These are phyloP conservation scores for Agrochola macilenta DNA, from an alignment of 2,888 invertebrate genomes.

Conservation along the genomic window DNA sequence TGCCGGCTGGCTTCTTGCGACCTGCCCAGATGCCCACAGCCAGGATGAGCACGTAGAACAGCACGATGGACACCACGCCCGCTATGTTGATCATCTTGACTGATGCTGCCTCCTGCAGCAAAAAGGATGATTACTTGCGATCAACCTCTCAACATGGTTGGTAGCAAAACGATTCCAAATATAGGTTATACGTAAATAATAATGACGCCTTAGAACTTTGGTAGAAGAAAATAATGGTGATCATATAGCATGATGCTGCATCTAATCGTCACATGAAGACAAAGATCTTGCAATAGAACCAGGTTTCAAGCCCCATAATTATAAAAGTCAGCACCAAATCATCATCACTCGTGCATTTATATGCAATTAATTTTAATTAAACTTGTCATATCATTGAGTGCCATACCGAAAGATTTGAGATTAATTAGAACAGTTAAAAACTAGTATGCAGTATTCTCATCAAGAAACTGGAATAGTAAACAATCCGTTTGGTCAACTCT, in stretches of 20 bases:
- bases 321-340: background rate
- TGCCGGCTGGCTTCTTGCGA: conserved; percentile 96
- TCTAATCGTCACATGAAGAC: no score
- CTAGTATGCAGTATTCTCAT: background rate
- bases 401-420: background rate
- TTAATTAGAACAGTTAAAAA: background rate
- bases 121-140: background rate
- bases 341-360: no score
- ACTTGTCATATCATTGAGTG: no score
- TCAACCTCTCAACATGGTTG: background rate
- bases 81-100: conserved; percentile 96
- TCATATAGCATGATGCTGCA: background rate
- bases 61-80: conserved; percentile 97
- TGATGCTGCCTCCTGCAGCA: conserved; percentile 59
- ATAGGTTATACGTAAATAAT: background rate
- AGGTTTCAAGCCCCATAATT: background rate
- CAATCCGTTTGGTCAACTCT: background rate
- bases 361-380: background rate
- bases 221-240: background rate
- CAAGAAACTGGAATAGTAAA: background rate
- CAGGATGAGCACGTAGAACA: conserved; percentile 99
- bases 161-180: background rate
- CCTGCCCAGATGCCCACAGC: conserved; percentile 99
- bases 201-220: background rate
- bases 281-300: background rate